These are phyloP conservation scores for Cataglyphis cursor DNA, from an alignment of 2,888 invertebrate genomes.

Conservation along the genomic window DNA sequence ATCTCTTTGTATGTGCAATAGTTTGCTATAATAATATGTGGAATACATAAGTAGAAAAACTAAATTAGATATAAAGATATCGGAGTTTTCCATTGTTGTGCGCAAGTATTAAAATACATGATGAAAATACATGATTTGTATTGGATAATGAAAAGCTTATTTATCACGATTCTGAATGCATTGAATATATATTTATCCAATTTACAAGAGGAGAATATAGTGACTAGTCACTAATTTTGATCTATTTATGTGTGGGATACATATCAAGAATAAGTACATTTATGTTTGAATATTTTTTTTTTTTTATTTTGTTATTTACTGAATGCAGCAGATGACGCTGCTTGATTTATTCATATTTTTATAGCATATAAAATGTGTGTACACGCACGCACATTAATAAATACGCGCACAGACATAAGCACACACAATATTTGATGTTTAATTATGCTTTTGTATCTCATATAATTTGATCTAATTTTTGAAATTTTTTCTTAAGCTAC, in stretches of 20 bases:
- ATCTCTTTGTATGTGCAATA: conserved; percentile 51
- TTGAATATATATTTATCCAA: neutral
- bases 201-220: neutral
- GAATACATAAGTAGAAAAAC: conserved; percentile 62
- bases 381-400: neutral
- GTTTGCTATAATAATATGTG: conserved; percentile 55
- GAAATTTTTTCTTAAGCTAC: neutral
- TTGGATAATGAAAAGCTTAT: conserved; percentile 40
- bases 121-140: conserved; percentile 28
- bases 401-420: neutral
- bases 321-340: neutral
- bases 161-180: conserved; percentile 21
- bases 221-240: neutral
- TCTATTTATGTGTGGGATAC: neutral
- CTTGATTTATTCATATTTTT: neutral
- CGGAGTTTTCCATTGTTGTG: conserved; percentile 54
- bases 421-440: neutral
- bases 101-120: conserved; percentile 61
- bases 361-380: conserved; percentile 1
- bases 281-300: neutral
- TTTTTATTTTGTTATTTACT: neutral
- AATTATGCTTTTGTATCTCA: neutral
- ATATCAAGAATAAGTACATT: neutral
- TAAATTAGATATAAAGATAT: conserved; percentile 43
- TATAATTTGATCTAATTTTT: neutral